These are phyloP conservation scores for Scyliorhinus canicula DNA, from an alignment of 2,797 vertebrate genomes.

Conservation along the genomic window DNA sequence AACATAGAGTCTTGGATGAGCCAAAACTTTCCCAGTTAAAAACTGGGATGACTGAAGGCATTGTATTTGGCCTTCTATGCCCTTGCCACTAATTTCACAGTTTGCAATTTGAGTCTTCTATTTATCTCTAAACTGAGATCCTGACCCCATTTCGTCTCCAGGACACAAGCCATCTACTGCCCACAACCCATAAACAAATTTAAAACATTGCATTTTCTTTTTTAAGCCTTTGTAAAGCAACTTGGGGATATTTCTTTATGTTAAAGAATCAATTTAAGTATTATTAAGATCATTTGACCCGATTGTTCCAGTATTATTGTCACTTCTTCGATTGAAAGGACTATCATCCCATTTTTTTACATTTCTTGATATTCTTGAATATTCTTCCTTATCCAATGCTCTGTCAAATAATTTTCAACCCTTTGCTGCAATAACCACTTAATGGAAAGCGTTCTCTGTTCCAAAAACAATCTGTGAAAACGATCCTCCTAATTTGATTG, in stretches of 20 bases:
- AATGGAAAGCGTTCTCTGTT: neutral
- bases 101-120: no score
- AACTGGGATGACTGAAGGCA: no score
- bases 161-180: no score
- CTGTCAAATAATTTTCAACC: neutral
- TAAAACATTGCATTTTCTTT: neutral
- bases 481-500: neutral
- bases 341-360: neutral
- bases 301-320: neutral
- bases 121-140: no score
- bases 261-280: neutral
- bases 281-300: neutral
- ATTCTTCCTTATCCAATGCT: neutral
- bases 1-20: no score
- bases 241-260: neutral
- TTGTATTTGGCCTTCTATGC: no score
- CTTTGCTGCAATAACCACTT: neutral
- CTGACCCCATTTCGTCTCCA: no score
- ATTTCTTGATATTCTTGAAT: neutral
- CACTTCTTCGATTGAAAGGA: neutral
- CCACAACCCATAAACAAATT: no score
- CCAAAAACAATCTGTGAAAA: neutral
- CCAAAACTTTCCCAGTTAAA: no score
- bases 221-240: neutral
- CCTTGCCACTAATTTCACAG: no score